phyloP scores from a whole-genome alignment of 2,113 vertebrate genomes.

The Neopipo cinnamomea region DNA sequence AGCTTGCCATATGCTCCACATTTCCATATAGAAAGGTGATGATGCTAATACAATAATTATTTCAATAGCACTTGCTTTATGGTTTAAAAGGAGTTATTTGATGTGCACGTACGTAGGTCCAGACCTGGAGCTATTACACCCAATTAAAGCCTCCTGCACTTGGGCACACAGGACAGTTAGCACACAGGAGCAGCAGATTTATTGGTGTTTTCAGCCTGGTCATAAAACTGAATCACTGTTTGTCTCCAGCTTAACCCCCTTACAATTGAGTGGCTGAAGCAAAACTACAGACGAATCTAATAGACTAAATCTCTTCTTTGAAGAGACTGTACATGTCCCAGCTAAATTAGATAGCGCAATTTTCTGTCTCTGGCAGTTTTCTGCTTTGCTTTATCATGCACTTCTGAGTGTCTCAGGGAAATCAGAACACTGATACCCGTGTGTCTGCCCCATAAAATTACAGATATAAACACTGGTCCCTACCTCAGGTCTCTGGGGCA shows the following conservation, averaged over 20 bases:
- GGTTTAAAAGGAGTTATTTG: conserved; percentile 10
- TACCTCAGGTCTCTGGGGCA: neutral
- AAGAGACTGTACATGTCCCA: neutral
- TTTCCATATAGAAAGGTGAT: conserved; percentile 10
- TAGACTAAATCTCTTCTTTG: conserved; percentile 3
- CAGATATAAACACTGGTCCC: neutral
- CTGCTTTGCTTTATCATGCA: neutral
- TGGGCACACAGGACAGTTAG: neutral
- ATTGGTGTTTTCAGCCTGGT: conserved; percentile 5
- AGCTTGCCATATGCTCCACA: conserved; percentile 26
- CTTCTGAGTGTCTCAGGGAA: neutral
- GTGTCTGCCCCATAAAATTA: neutral
- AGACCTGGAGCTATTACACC: conserved; percentile 26
- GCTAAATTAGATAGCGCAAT: neutral
- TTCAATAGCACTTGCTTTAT: conserved; percentile 25
- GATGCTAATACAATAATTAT: conserved; percentile 55
- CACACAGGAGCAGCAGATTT: neutral
- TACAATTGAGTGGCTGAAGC: neutral
- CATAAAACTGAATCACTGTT: conserved; percentile 14
- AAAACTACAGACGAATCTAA: conserved; percentile 30
- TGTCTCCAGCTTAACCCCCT: conserved; percentile 25
- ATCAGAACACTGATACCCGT: neutral
- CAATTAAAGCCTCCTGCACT: conserved; percentile 20
- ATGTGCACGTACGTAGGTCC: neutral
- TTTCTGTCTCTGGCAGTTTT: neutral